These are phyloP conservation scores for Caerostris darwini DNA, from an alignment of 1,140 invertebrate genomes.

Conservation along the genomic window DNA sequence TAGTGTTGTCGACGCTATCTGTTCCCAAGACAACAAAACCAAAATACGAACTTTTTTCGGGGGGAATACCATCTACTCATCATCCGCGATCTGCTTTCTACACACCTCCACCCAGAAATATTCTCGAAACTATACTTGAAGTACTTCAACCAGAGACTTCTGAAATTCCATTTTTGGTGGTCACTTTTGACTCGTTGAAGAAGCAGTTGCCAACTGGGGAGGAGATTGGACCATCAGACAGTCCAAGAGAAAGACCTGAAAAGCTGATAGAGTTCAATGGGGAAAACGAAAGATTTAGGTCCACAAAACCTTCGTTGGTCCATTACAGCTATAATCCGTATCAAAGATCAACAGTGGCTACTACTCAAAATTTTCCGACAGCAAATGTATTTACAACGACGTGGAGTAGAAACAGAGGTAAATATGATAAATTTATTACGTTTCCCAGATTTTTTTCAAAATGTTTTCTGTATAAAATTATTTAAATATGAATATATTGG, in stretches of 20 bases:
- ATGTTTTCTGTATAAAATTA: too few relatives aligned
- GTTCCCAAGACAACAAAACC: not conserved
- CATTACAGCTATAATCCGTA: conserved; percentile 6
- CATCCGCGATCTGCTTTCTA: not conserved
- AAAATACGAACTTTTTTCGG: not conserved
- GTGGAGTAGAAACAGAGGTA: not conserved
- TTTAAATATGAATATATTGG: too few relatives aligned
- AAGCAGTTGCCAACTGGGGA: not conserved
- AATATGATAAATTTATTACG: not conserved
- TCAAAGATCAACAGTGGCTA: not conserved
- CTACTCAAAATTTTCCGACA: not conserved
- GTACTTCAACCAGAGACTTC: conserved; percentile 18
- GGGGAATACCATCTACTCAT: not conserved
- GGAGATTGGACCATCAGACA: not conserved
- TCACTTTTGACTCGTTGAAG: conserved; percentile 49
- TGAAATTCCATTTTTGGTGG: conserved; percentile 16
- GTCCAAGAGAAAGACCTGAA: not conserved
- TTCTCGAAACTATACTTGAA: conserved; percentile 53
- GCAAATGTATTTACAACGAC: not conserved
- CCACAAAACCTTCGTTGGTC: not conserved
- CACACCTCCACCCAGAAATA: conserved; percentile 7
- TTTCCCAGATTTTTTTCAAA: too few relatives aligned
- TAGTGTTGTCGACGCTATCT: not conserved
- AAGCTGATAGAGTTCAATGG: not conserved
- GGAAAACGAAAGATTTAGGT: not conserved